Base-by-base conservation (phyloP, 2,113 vertebrate genomes). In the Porphyrio hochstetteri region DNA sequence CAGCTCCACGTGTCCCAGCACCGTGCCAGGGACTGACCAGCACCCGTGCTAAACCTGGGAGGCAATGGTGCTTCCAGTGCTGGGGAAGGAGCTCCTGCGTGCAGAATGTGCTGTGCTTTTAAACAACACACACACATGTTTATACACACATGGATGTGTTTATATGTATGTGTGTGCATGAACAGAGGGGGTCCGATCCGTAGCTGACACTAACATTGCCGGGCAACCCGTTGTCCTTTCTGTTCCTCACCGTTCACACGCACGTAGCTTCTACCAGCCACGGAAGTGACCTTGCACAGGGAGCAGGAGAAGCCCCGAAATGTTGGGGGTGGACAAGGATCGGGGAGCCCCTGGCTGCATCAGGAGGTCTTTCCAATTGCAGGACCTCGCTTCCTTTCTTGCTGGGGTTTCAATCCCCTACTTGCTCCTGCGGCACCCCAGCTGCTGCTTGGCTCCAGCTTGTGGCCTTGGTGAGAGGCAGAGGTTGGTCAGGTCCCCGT, bases 401-500 rank as follows among this genome's bases (percentile, higher is more conserved):
- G 2, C 50, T 0, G 1, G 42, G 23, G 25, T 35, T 29, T 35
- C 0, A 2, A 10, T 42, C 9, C 33, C 42, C 27, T 0, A 1
- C 24, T 7, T 29, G 35, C 33, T 25, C 29, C 31, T 40, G 38
- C 48, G 18, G 82, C 16, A 2, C 13, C 59, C 50, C 6, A 9
- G 33, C 53, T 65, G 61, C 33, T 2, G 2, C 25, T 10, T 0
- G 55, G 31, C 74, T 21, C 3, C 35, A 3, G 70, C 4, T 35
- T 31, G 0, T 8, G 59, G 4, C 15, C 53, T 11, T 5, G 8
- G 46, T 3, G 33, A 8, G 56, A 3, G 61, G 61, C 60, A 12
- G 64, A 1, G 65, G 35, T 64, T 17, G 83, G 48, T 2, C 36
- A 2, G 67, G 35, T 6, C 33, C 33, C 3, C 50, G 33, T 19